These are phyloP conservation scores for Anastatus disparis DNA, from an alignment of 1,140 invertebrate genomes.

Conservation along the genomic window DNA sequence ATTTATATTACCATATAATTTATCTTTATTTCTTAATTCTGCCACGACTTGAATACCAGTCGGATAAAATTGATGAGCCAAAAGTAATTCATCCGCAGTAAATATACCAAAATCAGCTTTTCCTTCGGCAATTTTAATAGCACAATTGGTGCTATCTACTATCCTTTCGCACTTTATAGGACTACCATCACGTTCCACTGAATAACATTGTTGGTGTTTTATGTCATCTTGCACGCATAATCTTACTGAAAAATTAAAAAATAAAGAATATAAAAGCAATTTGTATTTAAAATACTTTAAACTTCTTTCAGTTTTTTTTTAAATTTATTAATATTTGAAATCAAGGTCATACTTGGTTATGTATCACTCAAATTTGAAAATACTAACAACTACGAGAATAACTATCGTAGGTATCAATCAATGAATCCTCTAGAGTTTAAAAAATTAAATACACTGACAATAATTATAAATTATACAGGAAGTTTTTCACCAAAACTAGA, in stretches of 20 bases:
- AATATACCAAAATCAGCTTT: slow-evolving; percentile 69
- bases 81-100: slow-evolving; percentile 68
- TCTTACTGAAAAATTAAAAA: slow-evolving; percentile 45
- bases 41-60: slow-evolving; percentile 62
- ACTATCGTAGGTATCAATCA: too few species aligned
- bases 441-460: too few species aligned
- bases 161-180: slow-evolving; percentile 51
- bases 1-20: slow-evolving; percentile 51
- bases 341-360: too few species aligned
- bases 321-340: too few species aligned
- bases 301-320: too few species aligned
- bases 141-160: slow-evolving; percentile 68
- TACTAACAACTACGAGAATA: too few species aligned
- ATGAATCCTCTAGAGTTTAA: too few species aligned
- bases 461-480: too few species aligned
- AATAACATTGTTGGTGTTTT: slow-evolving; percentile 26
- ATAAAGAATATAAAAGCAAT: too few species aligned
- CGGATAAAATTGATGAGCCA: slow-evolving; percentile 65
- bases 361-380: too few species aligned
- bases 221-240: slow-evolving; percentile 47
- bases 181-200: slow-evolving; percentile 44
- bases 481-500: too few species aligned
- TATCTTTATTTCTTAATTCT: slow-evolving; percentile 62
- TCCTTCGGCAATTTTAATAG: slow-evolving; percentile 61
- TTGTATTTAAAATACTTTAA: too few species aligned